Evolutionary conservation across 2,113 vertebrate species (phyloP).

Genomic region (Mobula hypostoma): DNA sequence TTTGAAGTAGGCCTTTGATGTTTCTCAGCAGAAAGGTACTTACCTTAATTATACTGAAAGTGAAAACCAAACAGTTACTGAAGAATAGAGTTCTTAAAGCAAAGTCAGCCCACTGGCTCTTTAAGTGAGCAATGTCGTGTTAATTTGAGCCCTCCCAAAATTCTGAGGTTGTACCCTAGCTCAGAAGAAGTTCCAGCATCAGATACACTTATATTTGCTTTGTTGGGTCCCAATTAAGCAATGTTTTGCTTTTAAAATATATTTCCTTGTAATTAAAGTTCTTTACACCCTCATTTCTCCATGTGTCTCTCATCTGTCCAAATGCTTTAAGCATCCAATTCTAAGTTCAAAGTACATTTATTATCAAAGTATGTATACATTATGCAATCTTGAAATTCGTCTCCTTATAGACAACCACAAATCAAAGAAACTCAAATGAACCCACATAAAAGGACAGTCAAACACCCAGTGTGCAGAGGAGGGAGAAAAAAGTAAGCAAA

Average conservation of each 20-base stretch:
- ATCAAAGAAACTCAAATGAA: too few species aligned
- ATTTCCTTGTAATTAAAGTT: neutral
- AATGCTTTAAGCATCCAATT: neutral
- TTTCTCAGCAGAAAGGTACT: constrained; percentile 12
- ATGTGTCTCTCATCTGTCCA: neutral
- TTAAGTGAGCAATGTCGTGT: neutral
- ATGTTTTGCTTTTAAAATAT: neutral
- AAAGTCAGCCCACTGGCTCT: neutral
- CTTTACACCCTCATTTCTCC: neutral
- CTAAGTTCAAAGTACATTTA: too few species aligned
- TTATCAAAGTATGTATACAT: too few species aligned
- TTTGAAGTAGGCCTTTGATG: constrained; percentile 6
- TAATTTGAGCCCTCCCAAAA: neutral
- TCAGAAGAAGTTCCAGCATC: too few species aligned
- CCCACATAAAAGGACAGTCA: too few species aligned
- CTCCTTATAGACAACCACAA: too few species aligned
- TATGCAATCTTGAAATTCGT: too few species aligned
- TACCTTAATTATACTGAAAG: constrained; percentile 20
- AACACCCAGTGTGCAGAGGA: too few species aligned
- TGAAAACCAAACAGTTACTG: neutral
- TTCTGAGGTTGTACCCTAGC: too few species aligned
- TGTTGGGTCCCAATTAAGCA: neutral
- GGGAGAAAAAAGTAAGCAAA: too few species aligned
- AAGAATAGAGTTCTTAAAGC: neutral
- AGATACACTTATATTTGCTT: neutral